A percentile compares a stretch with the other conserved stretches of the same genome.
phyloP scores from a whole-genome alignment of 2,888 invertebrate species.

The Athetis lepigone region DNA sequence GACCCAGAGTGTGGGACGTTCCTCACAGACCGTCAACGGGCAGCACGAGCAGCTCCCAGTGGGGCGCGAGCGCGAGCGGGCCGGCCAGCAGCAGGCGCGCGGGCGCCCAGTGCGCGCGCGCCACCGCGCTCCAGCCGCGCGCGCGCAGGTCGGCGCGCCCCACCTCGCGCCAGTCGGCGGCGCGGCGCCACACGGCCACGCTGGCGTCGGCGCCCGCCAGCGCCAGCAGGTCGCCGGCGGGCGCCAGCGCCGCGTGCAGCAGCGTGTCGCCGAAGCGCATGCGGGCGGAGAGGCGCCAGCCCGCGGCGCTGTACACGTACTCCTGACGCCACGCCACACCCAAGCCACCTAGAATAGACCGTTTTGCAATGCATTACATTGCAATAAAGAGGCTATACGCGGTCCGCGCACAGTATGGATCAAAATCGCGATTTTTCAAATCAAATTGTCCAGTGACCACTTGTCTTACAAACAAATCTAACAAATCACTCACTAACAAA shows the following conservation, averaged over 20 bases:
- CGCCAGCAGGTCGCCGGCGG: conserved; percentile 62
- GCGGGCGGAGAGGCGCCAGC: conserved; percentile 60
- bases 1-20: too few relatives aligned
- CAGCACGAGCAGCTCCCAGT: conserved; percentile 78
- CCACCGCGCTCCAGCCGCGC: conserved; percentile 69
- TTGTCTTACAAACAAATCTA: too few relatives aligned
- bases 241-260: conserved; percentile 62
- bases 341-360: conserved; percentile 1
- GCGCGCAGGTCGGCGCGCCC: conserved; percentile 52
- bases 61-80: conserved; percentile 71
- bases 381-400: too few relatives aligned
- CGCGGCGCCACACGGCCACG: conserved; percentile 53
- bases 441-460: too few relatives aligned
- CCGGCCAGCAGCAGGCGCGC: conserved; percentile 76
- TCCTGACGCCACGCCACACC: conserved; percentile 73
- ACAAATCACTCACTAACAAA: too few relatives aligned
- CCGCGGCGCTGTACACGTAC: conserved; percentile 65
- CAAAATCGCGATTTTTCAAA: too few relatives aligned
- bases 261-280: conserved; percentile 57
- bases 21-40: conserved; percentile 60
- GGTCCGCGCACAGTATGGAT: too few relatives aligned
- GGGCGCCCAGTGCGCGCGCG: conserved; percentile 66
- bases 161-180: conserved; percentile 52
- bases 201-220: conserved; percentile 69
- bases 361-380: neutral